Base-by-base conservation (phyloP, 2,113 vertebrate genomes). In the Speoplatyrhinus poulsoni region DNA sequence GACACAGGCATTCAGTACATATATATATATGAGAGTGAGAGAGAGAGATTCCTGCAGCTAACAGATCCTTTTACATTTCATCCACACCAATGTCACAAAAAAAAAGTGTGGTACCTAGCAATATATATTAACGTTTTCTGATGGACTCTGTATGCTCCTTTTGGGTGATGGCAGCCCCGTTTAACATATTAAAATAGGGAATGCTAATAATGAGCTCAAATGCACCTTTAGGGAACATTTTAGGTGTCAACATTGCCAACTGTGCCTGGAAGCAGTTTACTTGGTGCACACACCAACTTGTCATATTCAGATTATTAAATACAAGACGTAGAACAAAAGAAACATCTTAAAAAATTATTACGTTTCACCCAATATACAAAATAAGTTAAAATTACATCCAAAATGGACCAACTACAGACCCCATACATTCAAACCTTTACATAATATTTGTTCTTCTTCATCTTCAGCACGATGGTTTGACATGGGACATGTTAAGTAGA, bases 331-430 rank as follows among this genome's bases (percentile, higher is more conserved):
- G 47, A 68, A 17, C 77, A 61, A 33, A 1, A 46, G 46, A 62
- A 9, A n/a, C 32, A 47, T 50, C 64, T 3, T 33, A 50, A 65
- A 68, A 78, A 74, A 65, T 60, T 69, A 72, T 60, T 57, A 3
- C 32, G 46, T 68, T 73, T 62, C 32, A 62, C 15, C 3, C 41
- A 64, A 41, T 41, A 58, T 56, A 78, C 47, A 75, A 79, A 72
- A 70, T 62, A 70, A 70, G 75, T 46, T 67, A 49, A 54, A 74
- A 85, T 59, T 53, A 82, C 83, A 82, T 80, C 87, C 79, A 86
- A 65, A 69, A 62, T 54, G 47, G 65, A 60, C 47, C 47, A 70
- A 74, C 60, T 79, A 69, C 83, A 81, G 61, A 80, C 58, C 65
- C 76, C 69, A n/a, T 75, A 82, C 69, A 83, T 70, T 67, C 50